Conservation (phyloP, 30 jellyfish, hydroid and myxozoan species). For the Clytia hemisphaerica region DNA sequence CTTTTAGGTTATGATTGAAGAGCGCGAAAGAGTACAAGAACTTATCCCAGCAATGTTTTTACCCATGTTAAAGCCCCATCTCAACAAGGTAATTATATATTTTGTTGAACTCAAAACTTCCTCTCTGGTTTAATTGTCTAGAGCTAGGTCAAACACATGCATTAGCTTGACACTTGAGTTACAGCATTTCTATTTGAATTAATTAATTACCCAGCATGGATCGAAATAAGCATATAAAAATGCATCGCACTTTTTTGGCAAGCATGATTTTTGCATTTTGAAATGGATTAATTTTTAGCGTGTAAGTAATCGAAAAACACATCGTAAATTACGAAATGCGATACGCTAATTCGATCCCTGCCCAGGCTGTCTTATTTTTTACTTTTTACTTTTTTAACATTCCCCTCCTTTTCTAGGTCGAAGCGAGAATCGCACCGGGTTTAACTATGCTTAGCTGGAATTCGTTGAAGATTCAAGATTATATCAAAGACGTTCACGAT, state of each 20-base stretch:
- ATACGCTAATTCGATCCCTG: neutral
- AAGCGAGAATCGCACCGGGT: conserved; percentile 77
- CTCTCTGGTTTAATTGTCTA: too few relatives aligned
- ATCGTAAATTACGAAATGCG: too few relatives aligned
- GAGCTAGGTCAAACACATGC: too few relatives aligned
- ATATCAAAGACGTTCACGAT: conserved; percentile 34
- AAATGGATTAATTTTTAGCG: too few relatives aligned
- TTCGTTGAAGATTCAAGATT: conserved; percentile 53
- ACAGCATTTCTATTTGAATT: too few relatives aligned
- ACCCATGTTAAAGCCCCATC: conserved; percentile 68
- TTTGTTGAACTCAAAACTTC: too few relatives aligned
- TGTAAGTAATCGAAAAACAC: too few relatives aligned
- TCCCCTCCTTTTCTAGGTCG: conserved; percentile 49
- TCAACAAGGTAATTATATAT: conserved; percentile 57
- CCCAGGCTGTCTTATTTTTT: neutral
- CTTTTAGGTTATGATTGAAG: conserved; percentile 57
- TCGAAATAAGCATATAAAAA: too few relatives aligned
- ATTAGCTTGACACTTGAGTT: too few relatives aligned
- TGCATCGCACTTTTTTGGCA: too few relatives aligned
- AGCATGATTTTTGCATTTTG: neutral
- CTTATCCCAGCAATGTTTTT: conserved; percentile 56
- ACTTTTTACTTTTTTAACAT: neutral
- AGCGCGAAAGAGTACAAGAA: conserved; percentile 40
- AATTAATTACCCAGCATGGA: too few relatives aligned
- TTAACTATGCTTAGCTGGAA: conserved; percentile 78